Evolutionary conservation across 2,797 vertebrate species (phyloP), one percentile per base, ranked within the genome.

Genomic region (Morus bassanus): DNA sequence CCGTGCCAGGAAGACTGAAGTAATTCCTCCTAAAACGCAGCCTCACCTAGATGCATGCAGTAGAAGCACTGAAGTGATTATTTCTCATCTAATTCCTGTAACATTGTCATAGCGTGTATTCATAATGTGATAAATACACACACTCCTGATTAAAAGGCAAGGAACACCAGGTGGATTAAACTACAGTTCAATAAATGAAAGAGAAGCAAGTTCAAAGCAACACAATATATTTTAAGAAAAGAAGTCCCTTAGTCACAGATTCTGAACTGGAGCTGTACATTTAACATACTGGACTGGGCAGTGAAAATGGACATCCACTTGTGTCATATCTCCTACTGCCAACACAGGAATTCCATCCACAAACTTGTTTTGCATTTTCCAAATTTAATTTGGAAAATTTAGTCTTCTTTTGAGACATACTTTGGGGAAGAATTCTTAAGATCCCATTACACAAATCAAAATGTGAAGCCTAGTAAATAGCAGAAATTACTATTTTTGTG

Each of bases 241-340:
- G 2, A 72, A 73, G 22, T 64, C 30, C 33, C 30, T 70, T 15
- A 53, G 35, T 39, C 64, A 54, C 23, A 67, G 68, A n/a, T 35
- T 35, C 75, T 67, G 30, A 81, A 61, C 22, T 18, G 75, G 35
- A 74, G n/a, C 25, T 72, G n/a, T 33, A 67, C 25, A 28, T 31
- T 76, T 51, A 31, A 25, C 4, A 3, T 8, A 74, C 35, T 19
- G 64, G 31, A 56, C 22, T 61, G 51, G 35, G 60, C 51, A 89
- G 45, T 0, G 0, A 77, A 70, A 89, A 24, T 2, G 7, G 60
- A 54, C n/a, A 45, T 7, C 48, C 11, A 60, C 2, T 18, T 53
- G n/a, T 51, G 25, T 84, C 24, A 5, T 11, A 69, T 27, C 45
- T 77, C 37, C 50, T 57, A 56, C 25, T 48, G 81, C 35, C 67